Base-by-base conservation (phyloP, 2,797 vertebrate species). In the Nothura maculosa region DNA sequence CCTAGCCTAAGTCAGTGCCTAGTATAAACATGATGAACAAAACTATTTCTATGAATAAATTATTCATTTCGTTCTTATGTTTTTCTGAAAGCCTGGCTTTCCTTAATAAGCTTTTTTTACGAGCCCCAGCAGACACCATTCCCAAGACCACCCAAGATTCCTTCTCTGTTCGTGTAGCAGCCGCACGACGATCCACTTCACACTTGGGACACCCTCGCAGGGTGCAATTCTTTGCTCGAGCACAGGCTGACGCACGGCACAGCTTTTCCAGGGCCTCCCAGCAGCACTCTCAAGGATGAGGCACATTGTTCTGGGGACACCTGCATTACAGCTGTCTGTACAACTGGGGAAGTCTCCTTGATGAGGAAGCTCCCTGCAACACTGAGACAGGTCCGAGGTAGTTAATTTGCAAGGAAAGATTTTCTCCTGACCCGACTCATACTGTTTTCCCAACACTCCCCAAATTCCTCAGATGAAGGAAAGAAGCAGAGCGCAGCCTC, bases 381-480 rank as follows among this genome's bases (percentile, higher is more conserved):
- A 16, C 61, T 7, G 34, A 75, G 54, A 87, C 85, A 72, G 79
- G 77, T 64, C 61, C 6, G 38, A 91, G 62, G 72, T 64, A 92
- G 92, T 95, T 91, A 84, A 86, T 69, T 69, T 78, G 63, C n/a
- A 74, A 75, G 74, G 73, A 40, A 77, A 75, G 42, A 69, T 73
- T 92, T 94, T 87, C 77, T 93, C 93, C 89, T 81, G 93, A 92
- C 93, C 89, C 79, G 93, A 92, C 88, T 92, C 70, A 47, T 72
- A 79, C 0, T 90, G 91, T 95, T 94, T 79, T 94, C 90, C 80
- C 79, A 92, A 61, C 90, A 89, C 96, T 96, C 92, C 93, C 79
- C 85, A 75, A 62, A 95, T 95, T 96, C 95, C 90, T 94, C 77
- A 91, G 72, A 64, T 38, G 69, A 84, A 79, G 81, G 20, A 48